Conservation (phyloP, 2,888 invertebrate genomes). For the Disparrhopalites patrizii region DNA sequence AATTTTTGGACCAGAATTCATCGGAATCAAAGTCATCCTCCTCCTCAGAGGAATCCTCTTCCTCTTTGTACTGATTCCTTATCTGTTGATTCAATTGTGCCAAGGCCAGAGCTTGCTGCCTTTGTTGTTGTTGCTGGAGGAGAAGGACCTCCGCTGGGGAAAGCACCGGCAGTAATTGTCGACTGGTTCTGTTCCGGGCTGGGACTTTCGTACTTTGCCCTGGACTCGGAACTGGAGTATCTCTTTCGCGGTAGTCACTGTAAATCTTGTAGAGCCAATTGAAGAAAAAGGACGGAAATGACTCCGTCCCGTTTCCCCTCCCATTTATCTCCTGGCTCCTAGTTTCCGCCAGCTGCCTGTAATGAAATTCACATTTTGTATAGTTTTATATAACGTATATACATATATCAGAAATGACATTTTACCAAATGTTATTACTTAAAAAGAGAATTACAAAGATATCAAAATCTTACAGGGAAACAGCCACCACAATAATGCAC, state of each 20-base stretch:
- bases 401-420: neutral
- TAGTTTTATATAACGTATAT: neutral
- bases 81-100: conserved; percentile 15
- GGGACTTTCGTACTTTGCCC: too few species aligned
- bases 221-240: too few species aligned
- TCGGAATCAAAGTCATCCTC: conserved; percentile 20
- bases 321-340: neutral
- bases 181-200: neutral
- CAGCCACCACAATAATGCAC: neutral
- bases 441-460: neutral
- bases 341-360: neutral
- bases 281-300: neutral
- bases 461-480: neutral
- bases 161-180: neutral
- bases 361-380: too few species aligned
- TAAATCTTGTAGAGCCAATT: neutral
- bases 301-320: neutral
- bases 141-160: conserved; percentile 13
- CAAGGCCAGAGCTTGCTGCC: conserved; percentile 18
- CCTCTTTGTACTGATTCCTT: neutral
- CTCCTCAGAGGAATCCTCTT: conserved; percentile 19
- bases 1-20: conserved; percentile 4
- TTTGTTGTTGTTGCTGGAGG: conserved; percentile 17
- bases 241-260: neutral
- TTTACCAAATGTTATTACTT: neutral